phyloP scores from a whole-genome alignment of 2,888 invertebrate species.

The Cantharis nigra region DNA sequence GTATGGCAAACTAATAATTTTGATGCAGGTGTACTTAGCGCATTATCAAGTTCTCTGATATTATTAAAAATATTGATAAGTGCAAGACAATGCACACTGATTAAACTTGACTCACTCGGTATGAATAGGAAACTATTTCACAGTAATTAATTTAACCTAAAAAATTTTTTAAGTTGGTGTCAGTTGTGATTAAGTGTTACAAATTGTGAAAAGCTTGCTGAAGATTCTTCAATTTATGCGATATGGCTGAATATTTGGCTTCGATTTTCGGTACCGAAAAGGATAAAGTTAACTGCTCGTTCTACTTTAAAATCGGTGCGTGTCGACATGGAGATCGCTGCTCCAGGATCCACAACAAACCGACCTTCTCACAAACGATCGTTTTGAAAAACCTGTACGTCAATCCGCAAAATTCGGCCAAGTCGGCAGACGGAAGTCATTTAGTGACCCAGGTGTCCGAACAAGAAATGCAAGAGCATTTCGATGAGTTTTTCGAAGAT shows the following conservation, averaged over 20 bases:
- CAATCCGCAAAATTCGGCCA: constrained; percentile 97
- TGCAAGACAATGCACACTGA: background rate
- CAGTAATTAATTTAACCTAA: background rate
- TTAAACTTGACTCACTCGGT: background rate
- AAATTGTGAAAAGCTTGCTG: background rate
- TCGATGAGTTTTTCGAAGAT: constrained; percentile 99
- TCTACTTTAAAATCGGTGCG: constrained; percentile 99
- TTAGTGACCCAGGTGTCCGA: constrained; percentile 93
- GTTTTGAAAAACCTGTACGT: constrained; percentile 96
- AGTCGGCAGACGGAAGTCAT: constrained; percentile 96
- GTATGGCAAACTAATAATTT: background rate
- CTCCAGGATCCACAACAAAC: constrained; percentile 98
- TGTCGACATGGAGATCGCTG: constrained; percentile 99
- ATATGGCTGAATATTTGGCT: constrained; percentile 97
- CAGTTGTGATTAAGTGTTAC: background rate
- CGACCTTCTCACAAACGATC: constrained; percentile 98
- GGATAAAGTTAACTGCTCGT: constrained; percentile 99
- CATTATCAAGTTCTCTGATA: background rate
- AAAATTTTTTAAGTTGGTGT: background rate
- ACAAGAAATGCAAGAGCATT: constrained; percentile 99
- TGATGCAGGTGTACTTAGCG: background rate
- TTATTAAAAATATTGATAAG: background rate
- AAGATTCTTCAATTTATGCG: background rate
- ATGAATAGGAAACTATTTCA: background rate
- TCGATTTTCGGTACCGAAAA: constrained; percentile 98